Evolutionary conservation across 2,888 invertebrate species (phyloP), one percentile per base, ranked within the genome.

Genomic region (Leptopilina syphax): DNA sequence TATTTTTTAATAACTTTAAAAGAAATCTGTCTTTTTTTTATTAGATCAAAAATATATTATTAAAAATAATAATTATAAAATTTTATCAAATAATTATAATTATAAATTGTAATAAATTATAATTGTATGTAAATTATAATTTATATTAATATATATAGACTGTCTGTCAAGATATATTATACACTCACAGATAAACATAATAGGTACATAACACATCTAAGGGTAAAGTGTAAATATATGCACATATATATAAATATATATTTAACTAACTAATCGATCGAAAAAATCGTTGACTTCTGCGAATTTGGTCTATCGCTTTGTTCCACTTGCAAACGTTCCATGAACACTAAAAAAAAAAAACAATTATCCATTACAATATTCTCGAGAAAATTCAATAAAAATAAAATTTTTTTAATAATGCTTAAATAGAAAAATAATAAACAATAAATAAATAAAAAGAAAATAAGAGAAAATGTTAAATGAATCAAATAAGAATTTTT

Each of bases 181-280:
- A 34, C 77, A 80, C 79, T 81, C 84, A 82, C 83, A 79, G 80
- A 84, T 81, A 83, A 83, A 83, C 82, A 84, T 83, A 82, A 83
- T 82, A 81, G 34, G 34, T 34, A 34, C 34, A 3, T 34, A 79
- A 84, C 80, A 60, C 73, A 73, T 57, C 13, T 57, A 73, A 34
- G 57, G n/a, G 9, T 73, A n/a, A 57, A 34, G 34, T 73, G 57
- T 73, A 73, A 73, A 73, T 57, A 73, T 57, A 34, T 27, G 24
- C 6, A 24, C 8, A 9, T 60, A 63, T 63, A 24, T 24, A 9
- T 60, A 63, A 24, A 63, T 73, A 34, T 57, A 73, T 50, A 50
- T 50, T 10, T 50, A 50, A 10, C 10, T 47, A 47, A 47, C 47
- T 68, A 68, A n/a, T 60, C 41, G 57, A 57, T 73, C 57, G 57